Evolutionary conservation across 2,888 invertebrate species (phyloP).

Genomic region (Hololepta plana): DNA sequence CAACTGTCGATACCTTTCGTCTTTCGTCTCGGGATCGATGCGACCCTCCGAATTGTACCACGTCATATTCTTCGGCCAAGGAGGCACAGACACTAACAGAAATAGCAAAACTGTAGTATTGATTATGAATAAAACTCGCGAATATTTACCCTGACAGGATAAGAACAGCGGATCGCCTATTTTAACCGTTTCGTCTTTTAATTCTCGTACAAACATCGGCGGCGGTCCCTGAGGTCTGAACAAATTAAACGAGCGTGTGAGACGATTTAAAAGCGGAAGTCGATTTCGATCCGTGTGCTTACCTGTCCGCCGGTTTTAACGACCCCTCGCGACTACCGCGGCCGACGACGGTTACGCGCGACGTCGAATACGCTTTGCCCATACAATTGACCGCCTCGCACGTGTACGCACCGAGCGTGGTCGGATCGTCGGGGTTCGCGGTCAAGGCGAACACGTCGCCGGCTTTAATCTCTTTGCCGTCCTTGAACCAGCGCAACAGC

Average conservation of each 20-base stretch:
- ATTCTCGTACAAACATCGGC: conserved; percentile 59
- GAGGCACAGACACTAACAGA: conserved; percentile 55
- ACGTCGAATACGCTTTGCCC: conserved; percentile 68
- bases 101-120: neutral
- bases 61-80: conserved; percentile 64
- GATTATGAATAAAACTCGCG: conserved; percentile 1
- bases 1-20: conserved; percentile 46
- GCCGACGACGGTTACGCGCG: conserved; percentile 66
- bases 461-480: conserved; percentile 72
- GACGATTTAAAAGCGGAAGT: neutral
- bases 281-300: conserved; percentile 6
- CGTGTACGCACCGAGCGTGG: conserved; percentile 71
- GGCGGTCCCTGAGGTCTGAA: conserved; percentile 38
- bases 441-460: conserved; percentile 79
- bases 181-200: conserved; percentile 55
- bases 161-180: conserved; percentile 60
- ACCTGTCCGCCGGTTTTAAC: conserved; percentile 49
- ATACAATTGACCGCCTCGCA: conserved; percentile 81
- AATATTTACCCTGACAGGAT: conserved; percentile 47
- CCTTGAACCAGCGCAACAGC: conserved; percentile 54
- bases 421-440: conserved; percentile 68
- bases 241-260: neutral
- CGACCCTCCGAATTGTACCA: conserved; percentile 79
- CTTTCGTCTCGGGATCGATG: conserved; percentile 34
- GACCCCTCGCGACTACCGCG: conserved; percentile 53